phyloP scores from a whole-genome alignment of 2,888 invertebrate species.

The Perizoma affinitatum region DNA sequence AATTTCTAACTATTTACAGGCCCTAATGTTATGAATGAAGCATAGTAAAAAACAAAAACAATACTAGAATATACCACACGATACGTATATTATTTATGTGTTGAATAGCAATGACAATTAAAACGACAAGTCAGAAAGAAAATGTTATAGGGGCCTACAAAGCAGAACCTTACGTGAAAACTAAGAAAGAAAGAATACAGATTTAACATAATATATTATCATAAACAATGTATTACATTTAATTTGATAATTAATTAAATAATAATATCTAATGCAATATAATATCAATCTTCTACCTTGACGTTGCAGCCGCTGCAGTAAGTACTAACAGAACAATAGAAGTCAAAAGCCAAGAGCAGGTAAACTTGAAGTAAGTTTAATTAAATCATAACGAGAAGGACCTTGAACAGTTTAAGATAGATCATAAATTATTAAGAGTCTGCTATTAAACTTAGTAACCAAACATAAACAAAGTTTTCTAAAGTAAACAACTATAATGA shows the following conservation, averaged over 20 bases:
- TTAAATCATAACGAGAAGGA: neutral
- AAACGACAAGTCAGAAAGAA: too few species aligned
- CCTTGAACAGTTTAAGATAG: neutral
- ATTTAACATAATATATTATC: too few species aligned
- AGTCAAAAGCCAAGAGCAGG: slow-evolving; percentile 66
- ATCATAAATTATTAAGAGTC: neutral
- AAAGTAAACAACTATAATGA: slow-evolving; percentile 50
- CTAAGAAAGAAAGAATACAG: too few species aligned
- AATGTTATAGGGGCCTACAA: too few species aligned
- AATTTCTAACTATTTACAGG: too few species aligned
- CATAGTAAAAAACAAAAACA: too few species aligned
- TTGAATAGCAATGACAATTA: too few species aligned
- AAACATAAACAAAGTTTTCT: slow-evolving; percentile 2
- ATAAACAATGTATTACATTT: neutral
- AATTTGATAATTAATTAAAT: neutral
- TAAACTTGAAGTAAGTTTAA: slow-evolving; percentile 57
- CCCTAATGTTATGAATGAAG: too few species aligned
- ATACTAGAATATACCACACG: too few species aligned
- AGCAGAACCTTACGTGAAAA: too few species aligned
- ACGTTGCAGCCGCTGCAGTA: slow-evolving; percentile 67
- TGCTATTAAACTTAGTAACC: neutral
- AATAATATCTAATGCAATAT: slow-evolving; percentile 39
- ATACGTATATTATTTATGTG: too few species aligned
- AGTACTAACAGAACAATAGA: slow-evolving; percentile 55
- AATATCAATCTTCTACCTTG: slow-evolving; percentile 59